Conservation (phyloP, 2,113 vertebrate species). For the Hyperoodon ampullatus region DNA sequence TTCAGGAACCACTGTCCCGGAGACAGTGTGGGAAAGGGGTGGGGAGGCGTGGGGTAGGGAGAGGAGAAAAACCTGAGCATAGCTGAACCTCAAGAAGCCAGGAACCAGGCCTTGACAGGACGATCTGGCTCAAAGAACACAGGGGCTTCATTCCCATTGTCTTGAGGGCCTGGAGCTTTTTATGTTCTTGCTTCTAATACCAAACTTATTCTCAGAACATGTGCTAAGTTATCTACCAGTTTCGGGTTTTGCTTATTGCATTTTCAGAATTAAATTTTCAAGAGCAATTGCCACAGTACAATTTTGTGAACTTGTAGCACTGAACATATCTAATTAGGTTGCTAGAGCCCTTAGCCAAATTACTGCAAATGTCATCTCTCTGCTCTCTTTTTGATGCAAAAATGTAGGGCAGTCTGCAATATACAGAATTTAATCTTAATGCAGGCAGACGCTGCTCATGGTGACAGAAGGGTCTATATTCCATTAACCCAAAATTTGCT, state of each 20-base stretch:
- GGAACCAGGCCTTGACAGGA: neutral
- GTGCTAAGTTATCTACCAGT: constrained; percentile 53
- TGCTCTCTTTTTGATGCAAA: constrained; percentile 69
- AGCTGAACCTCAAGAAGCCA: neutral
- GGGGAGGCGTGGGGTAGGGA: fast-evolving
- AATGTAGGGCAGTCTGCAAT: constrained; percentile 73
- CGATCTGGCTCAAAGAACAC: neutral
- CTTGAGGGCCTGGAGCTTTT: neutral
- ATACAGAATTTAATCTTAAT: constrained; percentile 64
- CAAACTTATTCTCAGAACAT: neutral
- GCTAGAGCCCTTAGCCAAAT: constrained; percentile 77
- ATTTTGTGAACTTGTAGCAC: constrained; percentile 68
- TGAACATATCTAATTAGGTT: constrained; percentile 79
- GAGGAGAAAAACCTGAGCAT: neutral
- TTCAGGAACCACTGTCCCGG: fast-evolving
- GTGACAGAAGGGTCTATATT: constrained; percentile 54
- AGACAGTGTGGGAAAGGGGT: no score
- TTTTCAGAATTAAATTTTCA: constrained; percentile 80
- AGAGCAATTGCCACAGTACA: constrained; percentile 66
- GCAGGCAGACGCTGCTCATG: neutral
- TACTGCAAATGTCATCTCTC: constrained; percentile 60
- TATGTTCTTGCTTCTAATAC: neutral
- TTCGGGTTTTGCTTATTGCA: neutral
- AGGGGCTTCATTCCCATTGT: neutral
- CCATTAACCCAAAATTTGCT: constrained; percentile 69